These are phyloP conservation scores for Syrista parreyssii DNA, from an alignment of 2,888 invertebrate genomes.

Conservation along the genomic window DNA sequence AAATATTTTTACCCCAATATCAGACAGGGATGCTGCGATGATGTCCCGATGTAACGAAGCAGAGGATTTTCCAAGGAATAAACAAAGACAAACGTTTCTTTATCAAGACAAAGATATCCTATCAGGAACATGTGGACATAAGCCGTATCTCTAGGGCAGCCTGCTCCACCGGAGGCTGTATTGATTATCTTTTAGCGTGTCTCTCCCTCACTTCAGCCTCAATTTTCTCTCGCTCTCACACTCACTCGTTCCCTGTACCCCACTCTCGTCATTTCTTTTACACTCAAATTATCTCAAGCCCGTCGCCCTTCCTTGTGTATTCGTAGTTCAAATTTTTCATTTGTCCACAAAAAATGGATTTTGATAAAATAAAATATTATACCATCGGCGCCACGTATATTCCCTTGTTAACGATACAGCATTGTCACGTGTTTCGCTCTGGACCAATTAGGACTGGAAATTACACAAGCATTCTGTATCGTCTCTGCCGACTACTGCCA, in stretches of 20 bases:
- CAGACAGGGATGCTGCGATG: not conserved
- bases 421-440: too few species aligned
- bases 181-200: slow-evolving; percentile 49
- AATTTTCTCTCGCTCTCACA: not conserved
- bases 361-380: slow-evolving; percentile 21
- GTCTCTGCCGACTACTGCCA: too few species aligned
- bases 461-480: too few species aligned
- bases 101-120: slow-evolving; percentile 27
- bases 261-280: not conserved
- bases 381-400: slow-evolving; percentile 19
- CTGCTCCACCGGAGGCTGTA: slow-evolving; percentile 35
- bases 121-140: slow-evolving; percentile 29
- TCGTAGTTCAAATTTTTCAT: slow-evolving; percentile 21
- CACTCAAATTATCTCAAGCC: not conserved
- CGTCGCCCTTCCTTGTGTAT: not conserved
- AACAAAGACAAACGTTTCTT: slow-evolving; percentile 16
- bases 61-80: not conserved
- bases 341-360: not conserved
- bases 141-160: slow-evolving; percentile 28
- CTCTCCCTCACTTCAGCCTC: slow-evolving; percentile 28
- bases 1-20: not conserved
- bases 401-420: slow-evolving; percentile 1
- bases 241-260: slow-evolving; percentile 7
- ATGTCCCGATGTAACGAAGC: not conserved
- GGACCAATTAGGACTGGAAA: too few species aligned